These are phyloP conservation scores for Drosophila formosana DNA, from an alignment of 2,888 invertebrate species.

Conservation along the genomic window DNA sequence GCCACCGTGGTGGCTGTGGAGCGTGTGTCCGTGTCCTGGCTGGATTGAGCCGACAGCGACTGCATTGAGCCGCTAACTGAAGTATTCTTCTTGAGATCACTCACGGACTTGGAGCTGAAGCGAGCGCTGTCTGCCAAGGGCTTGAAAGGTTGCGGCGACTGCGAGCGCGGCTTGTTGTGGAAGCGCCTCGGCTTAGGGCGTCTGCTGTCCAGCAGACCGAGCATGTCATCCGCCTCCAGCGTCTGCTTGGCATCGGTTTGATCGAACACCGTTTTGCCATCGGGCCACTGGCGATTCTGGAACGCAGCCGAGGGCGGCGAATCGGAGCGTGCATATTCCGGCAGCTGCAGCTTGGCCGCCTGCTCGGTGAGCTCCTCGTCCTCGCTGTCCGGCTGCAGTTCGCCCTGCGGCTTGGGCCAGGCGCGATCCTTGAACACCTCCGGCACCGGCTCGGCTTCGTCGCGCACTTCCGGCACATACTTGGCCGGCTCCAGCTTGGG, in stretches of 20 bases:
- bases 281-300: constrained; percentile 80
- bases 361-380: constrained; percentile 43
- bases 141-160: constrained; percentile 67
- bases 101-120: constrained; percentile 70
- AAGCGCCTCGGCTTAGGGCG: constrained; percentile 28
- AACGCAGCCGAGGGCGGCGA: constrained; percentile 69
- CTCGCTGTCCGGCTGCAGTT: constrained; percentile 35
- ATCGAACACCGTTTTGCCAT: constrained; percentile 75
- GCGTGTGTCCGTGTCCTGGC: constrained; percentile 66
- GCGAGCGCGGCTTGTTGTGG: constrained; percentile 68
- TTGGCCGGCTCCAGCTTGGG: constrained; percentile 67
- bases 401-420: constrained; percentile 74
- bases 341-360: constrained; percentile 43
- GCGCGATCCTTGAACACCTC: constrained; percentile 77
- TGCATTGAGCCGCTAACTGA: constrained; percentile 62
- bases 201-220: constrained; percentile 32
- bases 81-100: constrained; percentile 69
- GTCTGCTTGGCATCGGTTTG: constrained; percentile 34
- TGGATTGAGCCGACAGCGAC: constrained; percentile 62
- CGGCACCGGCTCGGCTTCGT: constrained; percentile 58
- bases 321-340: constrained; percentile 70
- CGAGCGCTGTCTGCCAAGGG: constrained; percentile 54
- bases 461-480: constrained; percentile 59
- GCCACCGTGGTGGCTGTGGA: constrained; percentile 54
- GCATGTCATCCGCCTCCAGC: constrained; percentile 50